A percentile compares a stretch with the other conserved stretches of the same genome.
These are phyloP conservation scores for Myiagra hebetior DNA, from an alignment of 2,113 vertebrate genomes.

Conservation along the genomic window DNA sequence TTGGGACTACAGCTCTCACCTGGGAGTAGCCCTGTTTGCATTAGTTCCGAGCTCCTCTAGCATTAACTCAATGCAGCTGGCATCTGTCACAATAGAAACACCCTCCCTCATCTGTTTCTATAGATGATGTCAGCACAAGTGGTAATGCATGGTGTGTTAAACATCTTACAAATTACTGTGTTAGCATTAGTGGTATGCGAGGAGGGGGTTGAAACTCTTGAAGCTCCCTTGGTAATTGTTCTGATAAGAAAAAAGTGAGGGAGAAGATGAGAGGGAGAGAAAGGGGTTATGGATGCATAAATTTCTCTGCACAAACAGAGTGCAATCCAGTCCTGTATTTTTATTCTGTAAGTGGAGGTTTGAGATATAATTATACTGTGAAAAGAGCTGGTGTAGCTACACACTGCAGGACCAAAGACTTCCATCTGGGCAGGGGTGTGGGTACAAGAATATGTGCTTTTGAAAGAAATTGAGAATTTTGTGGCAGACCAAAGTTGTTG, in stretches of 20 bases:
- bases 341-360: conserved; percentile 66
- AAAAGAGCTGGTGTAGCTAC: conserved; percentile 63
- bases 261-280: conserved; percentile 39
- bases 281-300: conserved; percentile 43
- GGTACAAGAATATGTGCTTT: conserved; percentile 34
- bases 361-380: conserved; percentile 62
- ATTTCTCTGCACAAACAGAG: conserved; percentile 47
- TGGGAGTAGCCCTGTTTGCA: conserved; percentile 72
- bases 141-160: conserved; percentile 93
- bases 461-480: conserved; percentile 53
- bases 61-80: conserved; percentile 88
- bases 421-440: conserved; percentile 65
- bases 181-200: conserved; percentile 95
- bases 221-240: conserved; percentile 61
- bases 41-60: conserved; percentile 77
- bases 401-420: conserved; percentile 54
- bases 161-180: conserved; percentile 80
- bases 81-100: conserved; percentile 87
- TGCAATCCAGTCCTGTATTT: conserved; percentile 54
- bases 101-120: conserved; percentile 81
- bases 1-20: conserved; percentile 66
- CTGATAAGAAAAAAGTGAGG: conserved; percentile 27
- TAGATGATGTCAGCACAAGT: conserved; percentile 85
- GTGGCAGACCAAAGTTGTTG: conserved; percentile 39
- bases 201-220: conserved; percentile 71